A percentile compares a stretch with the other conserved stretches of the same genome.
phyloP scores from a whole-genome alignment of 2,113 vertebrate species.

The Limnothrissa miodon region DNA sequence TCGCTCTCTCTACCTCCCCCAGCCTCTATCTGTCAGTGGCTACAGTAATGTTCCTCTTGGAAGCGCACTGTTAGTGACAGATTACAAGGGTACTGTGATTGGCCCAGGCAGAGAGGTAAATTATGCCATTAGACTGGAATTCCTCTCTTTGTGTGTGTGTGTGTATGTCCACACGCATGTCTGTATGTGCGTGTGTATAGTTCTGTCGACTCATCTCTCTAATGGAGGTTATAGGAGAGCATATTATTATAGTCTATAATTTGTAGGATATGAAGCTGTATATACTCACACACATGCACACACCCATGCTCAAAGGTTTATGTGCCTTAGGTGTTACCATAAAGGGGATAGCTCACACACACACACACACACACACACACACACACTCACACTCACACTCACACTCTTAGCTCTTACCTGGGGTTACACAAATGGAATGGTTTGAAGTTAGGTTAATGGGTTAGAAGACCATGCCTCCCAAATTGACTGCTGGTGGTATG shows the following conservation, averaged over 20 bases:
- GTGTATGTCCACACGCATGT: conserved; percentile 30
- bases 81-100: not conserved
- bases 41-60: not conserved
- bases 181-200: conserved; percentile 45
- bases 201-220: conserved; percentile 55
- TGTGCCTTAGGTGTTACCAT: conserved; percentile 39
- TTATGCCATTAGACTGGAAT: not conserved
- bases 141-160: conserved; percentile 43
- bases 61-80: not conserved
- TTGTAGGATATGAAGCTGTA: conserved; percentile 45
- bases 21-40: not conserved
- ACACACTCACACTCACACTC: not conserved
- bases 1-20: not conserved
- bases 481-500: not conserved
- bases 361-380: conserved; percentile 2
- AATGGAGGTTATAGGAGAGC: conserved; percentile 39
- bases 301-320: conserved; percentile 21
- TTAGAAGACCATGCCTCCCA: not conserved
- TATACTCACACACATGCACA: not conserved
- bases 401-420: not conserved
- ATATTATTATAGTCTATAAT: conserved; percentile 64
- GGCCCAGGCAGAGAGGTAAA: not conserved
- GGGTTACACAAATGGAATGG: conserved; percentile 1
- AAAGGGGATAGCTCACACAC: not conserved
- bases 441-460: conserved; percentile 11